Conservation (phyloP, 1,140 invertebrate genomes). For the Penaeus chinensis region DNA sequence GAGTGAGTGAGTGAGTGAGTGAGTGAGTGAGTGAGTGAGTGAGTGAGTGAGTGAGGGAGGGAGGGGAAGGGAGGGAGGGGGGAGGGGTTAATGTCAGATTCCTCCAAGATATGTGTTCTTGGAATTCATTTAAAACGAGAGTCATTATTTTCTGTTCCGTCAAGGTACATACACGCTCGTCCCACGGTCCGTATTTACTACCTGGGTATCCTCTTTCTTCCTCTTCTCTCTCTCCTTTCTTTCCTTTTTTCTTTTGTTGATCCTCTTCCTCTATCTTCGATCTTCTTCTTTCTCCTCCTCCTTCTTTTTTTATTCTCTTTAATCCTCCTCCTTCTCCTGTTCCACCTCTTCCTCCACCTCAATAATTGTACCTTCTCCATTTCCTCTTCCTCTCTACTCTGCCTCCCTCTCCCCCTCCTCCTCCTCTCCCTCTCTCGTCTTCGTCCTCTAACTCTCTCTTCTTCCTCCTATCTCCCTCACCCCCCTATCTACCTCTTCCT, state of each 20-base stretch:
- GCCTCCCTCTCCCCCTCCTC: background rate
- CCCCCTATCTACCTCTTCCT: background rate
- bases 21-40: slow-evolving; percentile 11
- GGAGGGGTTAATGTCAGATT: too few species aligned
- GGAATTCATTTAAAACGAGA: too few species aligned
- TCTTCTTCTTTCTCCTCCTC: background rate
- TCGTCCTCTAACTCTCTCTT: too few species aligned
- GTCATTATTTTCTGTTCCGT: background rate
- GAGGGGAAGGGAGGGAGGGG: too few species aligned
- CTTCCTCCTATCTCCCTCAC: background rate
- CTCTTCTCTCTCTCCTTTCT: background rate
- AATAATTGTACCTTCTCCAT: background rate
- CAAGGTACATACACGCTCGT: background rate
- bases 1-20: slow-evolving; percentile 24
- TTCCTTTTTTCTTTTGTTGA: background rate
- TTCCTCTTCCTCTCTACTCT: background rate
- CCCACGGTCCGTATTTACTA: background rate
- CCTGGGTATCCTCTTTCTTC: background rate
- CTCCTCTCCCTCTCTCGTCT: background rate
- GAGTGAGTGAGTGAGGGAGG: background rate
- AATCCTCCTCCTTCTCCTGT: background rate
- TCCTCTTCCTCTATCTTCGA: background rate
- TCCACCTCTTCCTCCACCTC: background rate
- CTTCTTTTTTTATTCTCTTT: background rate
- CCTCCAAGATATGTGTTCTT: too few species aligned